Evolutionary conservation across 1,140 invertebrate genomes (phyloP).

Genomic region (Danaus melanippus): DNA sequence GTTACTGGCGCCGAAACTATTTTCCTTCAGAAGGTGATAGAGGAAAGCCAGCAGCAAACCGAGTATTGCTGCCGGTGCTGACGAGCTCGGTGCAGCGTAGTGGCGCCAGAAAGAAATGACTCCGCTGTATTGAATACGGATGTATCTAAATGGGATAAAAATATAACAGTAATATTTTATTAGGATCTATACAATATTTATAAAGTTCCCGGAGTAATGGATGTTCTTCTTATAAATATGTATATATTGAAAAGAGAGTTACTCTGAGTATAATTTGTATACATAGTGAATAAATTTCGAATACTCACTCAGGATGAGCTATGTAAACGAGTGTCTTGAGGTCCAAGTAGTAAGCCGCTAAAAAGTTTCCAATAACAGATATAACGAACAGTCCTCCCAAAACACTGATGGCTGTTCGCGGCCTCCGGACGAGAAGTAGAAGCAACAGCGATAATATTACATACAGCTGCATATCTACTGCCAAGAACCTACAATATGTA

Average conservation of each 20-base stretch:
- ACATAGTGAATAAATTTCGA: background rate
- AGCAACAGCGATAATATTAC: constrained; percentile 17
- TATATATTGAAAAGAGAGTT: too few species aligned
- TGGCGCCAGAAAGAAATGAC: constrained; percentile 31
- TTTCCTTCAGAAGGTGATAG: constrained; percentile 18
- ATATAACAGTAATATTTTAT: too few species aligned
- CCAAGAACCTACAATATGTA: constrained; percentile 27
- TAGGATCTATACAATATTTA: too few species aligned
- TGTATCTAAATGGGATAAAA: constrained; percentile 19
- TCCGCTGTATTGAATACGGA: constrained; percentile 24
- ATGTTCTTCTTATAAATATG: too few species aligned
- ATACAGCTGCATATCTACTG: constrained; percentile 39
- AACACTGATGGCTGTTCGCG: constrained; percentile 16
- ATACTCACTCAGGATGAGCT: constrained; percentile 37
- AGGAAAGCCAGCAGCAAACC: constrained; percentile 31
- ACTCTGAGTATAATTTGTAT: too few species aligned
- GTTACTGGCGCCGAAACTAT: constrained; percentile 17
- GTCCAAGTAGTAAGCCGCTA: constrained; percentile 26
- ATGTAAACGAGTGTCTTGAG: constrained; percentile 33
- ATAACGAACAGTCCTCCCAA: constrained; percentile 19
- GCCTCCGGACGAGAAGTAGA: constrained; percentile 37
- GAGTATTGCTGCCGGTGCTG: constrained; percentile 30
- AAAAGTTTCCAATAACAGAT: constrained; percentile 23
- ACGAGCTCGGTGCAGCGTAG: constrained; percentile 43
- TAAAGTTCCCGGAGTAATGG: too few species aligned